These are phyloP conservation scores for Ptychochromis oligacanthus DNA, from an alignment of 2,113 vertebrate species.

Conservation along the genomic window DNA sequence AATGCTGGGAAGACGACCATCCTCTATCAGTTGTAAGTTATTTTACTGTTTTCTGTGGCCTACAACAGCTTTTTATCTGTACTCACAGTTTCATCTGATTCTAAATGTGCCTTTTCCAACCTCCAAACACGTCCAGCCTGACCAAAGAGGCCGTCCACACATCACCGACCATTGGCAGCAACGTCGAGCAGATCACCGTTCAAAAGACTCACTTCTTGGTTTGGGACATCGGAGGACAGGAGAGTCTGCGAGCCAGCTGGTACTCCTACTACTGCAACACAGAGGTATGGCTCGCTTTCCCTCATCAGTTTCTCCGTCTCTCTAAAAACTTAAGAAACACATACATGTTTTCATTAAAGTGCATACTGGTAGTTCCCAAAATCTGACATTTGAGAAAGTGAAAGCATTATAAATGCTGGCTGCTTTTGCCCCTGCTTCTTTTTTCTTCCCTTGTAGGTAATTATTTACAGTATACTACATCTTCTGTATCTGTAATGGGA, in stretches of 20 bases:
- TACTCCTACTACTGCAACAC: constrained; percentile 84
- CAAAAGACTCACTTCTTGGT: constrained; percentile 85
- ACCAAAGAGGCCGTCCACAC: constrained; percentile 87
- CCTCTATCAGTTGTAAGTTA: constrained; percentile 87
- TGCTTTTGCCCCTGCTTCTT: neutral
- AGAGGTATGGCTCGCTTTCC: constrained; percentile 73
- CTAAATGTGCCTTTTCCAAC: neutral
- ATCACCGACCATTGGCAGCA: constrained; percentile 86
- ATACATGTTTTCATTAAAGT: neutral
- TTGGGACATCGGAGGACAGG: constrained; percentile 88
- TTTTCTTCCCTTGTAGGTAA: neutral
- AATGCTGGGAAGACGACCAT: constrained; percentile 88
- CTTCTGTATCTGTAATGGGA: neutral
- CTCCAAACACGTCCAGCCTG: constrained; percentile 70
- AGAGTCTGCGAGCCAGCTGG: constrained; percentile 84
- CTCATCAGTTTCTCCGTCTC: neutral
- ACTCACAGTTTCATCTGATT: neutral
- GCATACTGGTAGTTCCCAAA: neutral
- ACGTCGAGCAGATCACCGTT: constrained; percentile 84
- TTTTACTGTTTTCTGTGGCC: neutral
- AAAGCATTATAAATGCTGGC: neutral
- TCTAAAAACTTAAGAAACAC: neutral
- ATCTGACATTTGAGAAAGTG: neutral
- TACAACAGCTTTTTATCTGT: no score
- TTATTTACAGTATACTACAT: neutral